These are phyloP conservation scores for Diadophis punctatus DNA, from an alignment of 2,113 vertebrate species.

Conservation along the genomic window DNA sequence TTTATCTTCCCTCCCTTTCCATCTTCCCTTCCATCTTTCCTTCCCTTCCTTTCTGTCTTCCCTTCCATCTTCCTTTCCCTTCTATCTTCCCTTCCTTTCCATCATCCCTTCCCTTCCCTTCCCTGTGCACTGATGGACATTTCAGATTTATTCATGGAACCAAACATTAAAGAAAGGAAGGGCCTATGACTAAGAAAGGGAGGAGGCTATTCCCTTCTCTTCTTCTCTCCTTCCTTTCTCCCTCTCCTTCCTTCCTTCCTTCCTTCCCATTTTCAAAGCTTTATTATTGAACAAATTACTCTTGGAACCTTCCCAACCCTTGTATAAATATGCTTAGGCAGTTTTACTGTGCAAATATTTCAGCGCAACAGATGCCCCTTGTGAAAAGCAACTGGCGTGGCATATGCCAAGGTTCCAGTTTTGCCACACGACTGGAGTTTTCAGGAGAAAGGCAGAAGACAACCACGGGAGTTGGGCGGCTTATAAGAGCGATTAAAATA, in stretches of 20 bases:
- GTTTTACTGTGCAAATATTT: constrained; percentile 49
- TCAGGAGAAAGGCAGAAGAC: not conserved
- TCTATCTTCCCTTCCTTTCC: too few species aligned
- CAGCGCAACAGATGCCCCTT: constrained; percentile 35
- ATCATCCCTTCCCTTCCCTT: not conserved
- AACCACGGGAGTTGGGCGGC: too few species aligned
- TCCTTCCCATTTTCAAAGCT: not conserved
- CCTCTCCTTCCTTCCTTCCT: not conserved
- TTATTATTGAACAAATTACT: constrained; percentile 13
- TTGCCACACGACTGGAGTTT: not conserved
- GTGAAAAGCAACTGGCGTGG: constrained; percentile 4
- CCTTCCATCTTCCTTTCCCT: too few species aligned
- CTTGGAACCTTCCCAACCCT: constrained; percentile 1
- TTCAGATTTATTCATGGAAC: constrained; percentile 11
- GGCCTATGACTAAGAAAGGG: not conserved
- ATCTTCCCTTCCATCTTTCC: too few species aligned
- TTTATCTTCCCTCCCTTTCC: not conserved
- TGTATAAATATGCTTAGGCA: constrained; percentile 29
- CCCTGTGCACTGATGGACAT: not conserved
- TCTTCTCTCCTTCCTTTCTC: too few species aligned
- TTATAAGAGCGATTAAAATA: too few species aligned
- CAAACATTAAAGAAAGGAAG: not conserved
- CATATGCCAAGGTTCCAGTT: not conserved
- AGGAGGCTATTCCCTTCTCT: not conserved
- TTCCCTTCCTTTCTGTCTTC: too few species aligned